Evolutionary conservation across 2,797 vertebrate genomes (phyloP).

Genomic region (Odontamblyopus lacepedii): DNA sequence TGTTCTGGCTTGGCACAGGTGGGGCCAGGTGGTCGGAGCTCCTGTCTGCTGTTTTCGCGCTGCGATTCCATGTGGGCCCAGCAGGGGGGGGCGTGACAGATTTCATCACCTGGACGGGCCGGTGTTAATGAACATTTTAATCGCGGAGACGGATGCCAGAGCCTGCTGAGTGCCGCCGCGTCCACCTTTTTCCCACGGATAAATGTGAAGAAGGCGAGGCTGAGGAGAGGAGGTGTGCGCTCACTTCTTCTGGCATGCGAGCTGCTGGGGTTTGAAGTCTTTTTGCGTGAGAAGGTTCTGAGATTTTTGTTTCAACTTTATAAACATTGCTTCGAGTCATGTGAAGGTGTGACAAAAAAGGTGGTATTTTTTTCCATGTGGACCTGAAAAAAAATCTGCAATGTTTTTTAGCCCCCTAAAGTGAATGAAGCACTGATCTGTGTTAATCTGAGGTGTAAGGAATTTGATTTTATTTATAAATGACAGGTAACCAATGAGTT

Average conservation of each 20-base stretch:
- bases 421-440: too few relatives aligned
- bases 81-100: conserved; percentile 52
- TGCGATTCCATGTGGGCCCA: conserved; percentile 34
- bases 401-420: too few relatives aligned
- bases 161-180: conserved; percentile 45
- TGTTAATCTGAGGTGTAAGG: too few relatives aligned
- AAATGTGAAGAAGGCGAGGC: conserved; percentile 41
- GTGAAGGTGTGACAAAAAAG: neutral
- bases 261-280: neutral
- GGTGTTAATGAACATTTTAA: conserved; percentile 83
- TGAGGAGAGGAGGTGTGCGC: conserved; percentile 15
- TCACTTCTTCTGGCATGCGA: conserved; percentile 9
- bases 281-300: neutral
- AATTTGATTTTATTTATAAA: too few relatives aligned
- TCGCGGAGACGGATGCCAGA: conserved; percentile 57
- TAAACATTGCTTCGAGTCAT: neutral
- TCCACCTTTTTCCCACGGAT: conserved; percentile 40
- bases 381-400: too few relatives aligned
- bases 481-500: too few relatives aligned
- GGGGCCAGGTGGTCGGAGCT: conserved; percentile 64
- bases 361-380: neutral
- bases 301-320: neutral
- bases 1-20: conserved; percentile 49
- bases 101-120: conserved; percentile 68
- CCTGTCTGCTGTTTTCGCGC: neutral